Percentiles rank a stretch among this genome's conserved stretches.
These are phyloP conservation scores for Rhyacophila evoluta DNA, from an alignment of 2,888 invertebrate species.

Conservation along the genomic window DNA sequence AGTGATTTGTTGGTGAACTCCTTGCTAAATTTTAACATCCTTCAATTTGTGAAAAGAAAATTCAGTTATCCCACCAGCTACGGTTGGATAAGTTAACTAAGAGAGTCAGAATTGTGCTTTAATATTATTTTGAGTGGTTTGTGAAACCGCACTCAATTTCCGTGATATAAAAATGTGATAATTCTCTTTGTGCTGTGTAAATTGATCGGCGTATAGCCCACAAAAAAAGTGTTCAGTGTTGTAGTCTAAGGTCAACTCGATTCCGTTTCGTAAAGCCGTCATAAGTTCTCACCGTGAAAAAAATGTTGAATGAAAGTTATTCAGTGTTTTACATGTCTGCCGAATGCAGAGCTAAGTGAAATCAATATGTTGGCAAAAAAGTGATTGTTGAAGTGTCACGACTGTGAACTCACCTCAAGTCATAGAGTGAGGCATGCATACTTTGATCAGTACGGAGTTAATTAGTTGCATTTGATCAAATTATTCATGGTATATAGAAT, in stretches of 20 bases:
- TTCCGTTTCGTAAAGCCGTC: background rate
- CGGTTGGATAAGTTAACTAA: background rate
- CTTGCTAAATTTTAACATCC: background rate
- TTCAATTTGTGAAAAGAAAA: background rate
- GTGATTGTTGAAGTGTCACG: conserved; percentile 12
- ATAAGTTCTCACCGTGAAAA: background rate
- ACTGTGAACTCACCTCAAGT: conserved; percentile 38
- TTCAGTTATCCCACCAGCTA: background rate
- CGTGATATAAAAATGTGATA: background rate
- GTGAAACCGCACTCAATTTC: background rate
- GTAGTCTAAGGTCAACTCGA: background rate
- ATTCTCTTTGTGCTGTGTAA: background rate
- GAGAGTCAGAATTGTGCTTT: background rate
- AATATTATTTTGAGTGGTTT: background rate
- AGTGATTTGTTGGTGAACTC: background rate
- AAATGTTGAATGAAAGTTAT: conserved; percentile 21
- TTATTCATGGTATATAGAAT: background rate
- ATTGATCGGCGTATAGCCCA: background rate
- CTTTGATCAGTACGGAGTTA: background rate
- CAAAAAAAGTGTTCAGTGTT: conserved; percentile 5
- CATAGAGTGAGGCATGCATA: conserved; percentile 46
- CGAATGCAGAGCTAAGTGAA: conserved; percentile 1
- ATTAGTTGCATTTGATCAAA: conserved; percentile 12
- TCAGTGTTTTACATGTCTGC: conserved; percentile 13
- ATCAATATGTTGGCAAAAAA: conserved; percentile 15